Evolutionary conservation across 2,113 vertebrate genomes (phyloP).

Genomic region (Raphicerus campestris): DNA sequence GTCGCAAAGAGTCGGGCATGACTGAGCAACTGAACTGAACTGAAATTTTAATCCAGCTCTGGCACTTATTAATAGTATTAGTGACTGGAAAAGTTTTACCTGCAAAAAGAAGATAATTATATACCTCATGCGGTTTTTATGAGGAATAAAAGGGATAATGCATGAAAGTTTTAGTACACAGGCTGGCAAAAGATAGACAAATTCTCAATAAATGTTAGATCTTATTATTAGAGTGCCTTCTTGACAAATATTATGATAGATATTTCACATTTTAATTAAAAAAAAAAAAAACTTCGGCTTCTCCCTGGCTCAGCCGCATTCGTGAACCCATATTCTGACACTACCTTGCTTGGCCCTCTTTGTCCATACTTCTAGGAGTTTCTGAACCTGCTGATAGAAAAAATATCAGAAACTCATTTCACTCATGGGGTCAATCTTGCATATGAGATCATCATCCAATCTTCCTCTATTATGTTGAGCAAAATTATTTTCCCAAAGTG

Average conservation of each 20-base stretch:
- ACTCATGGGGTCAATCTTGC: not conserved
- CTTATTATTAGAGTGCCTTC: not conserved
- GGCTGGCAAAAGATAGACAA: not conserved
- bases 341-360: too few species aligned
- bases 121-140: slow-evolving; percentile 15
- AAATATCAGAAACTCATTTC: slow-evolving; percentile 1
- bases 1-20: not conserved
- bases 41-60: slow-evolving; percentile 37
- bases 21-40: not conserved
- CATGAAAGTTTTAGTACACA: not conserved
- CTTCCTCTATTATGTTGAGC: slow-evolving; percentile 52
- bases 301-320: too few species aligned
- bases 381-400: not conserved
- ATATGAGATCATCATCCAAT: slow-evolving; percentile 38
- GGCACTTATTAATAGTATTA: slow-evolving; percentile 17
- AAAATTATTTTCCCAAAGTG: slow-evolving; percentile 64
- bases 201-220: slow-evolving; percentile 3
- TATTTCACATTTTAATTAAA: not conserved
- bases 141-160: slow-evolving; percentile 20
- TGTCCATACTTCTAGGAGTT: not conserved
- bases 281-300: too few species aligned
- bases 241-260: not conserved
- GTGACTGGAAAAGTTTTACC: slow-evolving; percentile 28
- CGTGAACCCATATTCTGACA: too few species aligned
- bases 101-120: slow-evolving; percentile 29